phyloP scores from a whole-genome alignment of 2,888 invertebrate genomes.

The Hydroisotoma schaefferi region DNA sequence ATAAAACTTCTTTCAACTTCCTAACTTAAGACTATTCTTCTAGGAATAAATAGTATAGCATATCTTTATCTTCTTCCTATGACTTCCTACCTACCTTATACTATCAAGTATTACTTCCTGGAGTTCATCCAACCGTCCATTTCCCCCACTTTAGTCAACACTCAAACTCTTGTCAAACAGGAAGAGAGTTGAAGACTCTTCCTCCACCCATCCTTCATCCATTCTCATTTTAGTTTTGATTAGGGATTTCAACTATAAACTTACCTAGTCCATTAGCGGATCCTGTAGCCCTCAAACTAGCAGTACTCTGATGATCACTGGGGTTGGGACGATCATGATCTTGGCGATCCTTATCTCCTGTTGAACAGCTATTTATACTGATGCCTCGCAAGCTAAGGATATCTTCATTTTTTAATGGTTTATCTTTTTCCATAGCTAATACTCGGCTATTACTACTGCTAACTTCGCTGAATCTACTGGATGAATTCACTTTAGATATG shows the following conservation, averaged over 20 bases:
- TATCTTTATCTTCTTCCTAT: not conserved
- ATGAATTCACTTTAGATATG: not conserved
- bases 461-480: not conserved
- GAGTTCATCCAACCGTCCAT: not conserved
- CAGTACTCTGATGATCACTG: not conserved
- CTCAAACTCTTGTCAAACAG: constrained; percentile 5
- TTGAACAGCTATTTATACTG: not conserved
- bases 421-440: no score
- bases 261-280: constrained; percentile 5
- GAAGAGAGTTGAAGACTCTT: not conserved
- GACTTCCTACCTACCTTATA: not conserved
- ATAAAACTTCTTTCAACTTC: not conserved
- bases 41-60: no score
- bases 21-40: no score
- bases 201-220: not conserved
- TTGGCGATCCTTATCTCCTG: no score
- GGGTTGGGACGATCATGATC: no score
- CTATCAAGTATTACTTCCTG: not conserved
- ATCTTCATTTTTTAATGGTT: no score
- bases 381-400: not conserved
- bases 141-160: not conserved
- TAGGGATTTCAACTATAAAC: constrained; percentile 1
- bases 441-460: no score
- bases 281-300: not conserved
- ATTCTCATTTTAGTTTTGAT: constrained; percentile 5